A percentile compares a stretch with the other conserved stretches of the same genome.
phyloP scores from a whole-genome alignment of 2,797 vertebrate species.

The Melanotaenia trifasciata region DNA sequence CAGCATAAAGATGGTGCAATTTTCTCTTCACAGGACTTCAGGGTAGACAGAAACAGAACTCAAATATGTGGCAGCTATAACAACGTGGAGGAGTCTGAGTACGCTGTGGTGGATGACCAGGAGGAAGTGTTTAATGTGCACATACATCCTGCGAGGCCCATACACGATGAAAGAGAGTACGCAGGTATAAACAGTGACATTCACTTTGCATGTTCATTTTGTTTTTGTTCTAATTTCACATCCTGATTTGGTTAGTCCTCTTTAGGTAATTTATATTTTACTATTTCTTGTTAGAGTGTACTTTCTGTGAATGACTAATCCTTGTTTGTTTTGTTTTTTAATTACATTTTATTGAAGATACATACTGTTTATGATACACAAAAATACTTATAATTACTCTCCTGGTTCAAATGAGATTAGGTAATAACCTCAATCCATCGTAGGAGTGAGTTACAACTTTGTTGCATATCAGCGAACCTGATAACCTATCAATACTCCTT shows the following conservation, averaged over 20 bases:
- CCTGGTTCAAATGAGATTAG: not conserved
- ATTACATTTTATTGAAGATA: not conserved
- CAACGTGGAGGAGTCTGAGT: slow-evolving; percentile 33
- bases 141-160: slow-evolving; percentile 64
- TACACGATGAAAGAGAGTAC: slow-evolving; percentile 53
- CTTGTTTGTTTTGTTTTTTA: not conserved
- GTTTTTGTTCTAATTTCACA: not conserved
- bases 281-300: not conserved
- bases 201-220: not conserved
- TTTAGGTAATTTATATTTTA: not conserved
- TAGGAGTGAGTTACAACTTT: no score
- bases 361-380: not conserved
- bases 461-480: no score
- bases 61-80: slow-evolving; percentile 12
- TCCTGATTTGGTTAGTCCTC: not conserved
- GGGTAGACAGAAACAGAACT: slow-evolving; percentile 30
- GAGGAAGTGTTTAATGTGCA: slow-evolving; percentile 32
- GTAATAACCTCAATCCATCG: no score
- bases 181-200: slow-evolving; percentile 65
- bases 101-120: slow-evolving; percentile 61
- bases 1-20: not conserved
- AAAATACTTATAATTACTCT: not conserved
- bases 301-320: not conserved
- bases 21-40: slow-evolving; percentile 56
- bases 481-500: no score